Evolutionary conservation across 1,140 invertebrate genomes (phyloP), one percentile per base, ranked within the genome.

Genomic region (Eciton burchellii): DNA sequence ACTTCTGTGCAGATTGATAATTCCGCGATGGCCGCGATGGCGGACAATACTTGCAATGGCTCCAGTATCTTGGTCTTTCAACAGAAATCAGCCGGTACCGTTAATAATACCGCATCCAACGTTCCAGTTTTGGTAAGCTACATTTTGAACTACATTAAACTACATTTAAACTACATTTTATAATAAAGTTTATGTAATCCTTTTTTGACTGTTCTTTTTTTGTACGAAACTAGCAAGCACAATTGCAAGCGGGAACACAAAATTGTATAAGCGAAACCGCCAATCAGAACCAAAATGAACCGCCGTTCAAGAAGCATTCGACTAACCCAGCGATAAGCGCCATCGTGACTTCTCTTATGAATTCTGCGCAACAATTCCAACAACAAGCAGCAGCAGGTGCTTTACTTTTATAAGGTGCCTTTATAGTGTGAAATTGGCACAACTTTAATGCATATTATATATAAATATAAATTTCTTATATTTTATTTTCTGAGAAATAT

Each of bases 311-410:
- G 88, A 95, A 96, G 74, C 94, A 96, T 86, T 95, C 95, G n/a
- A 95, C 95, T 82, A 97, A 96, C 92, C 95, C 96, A 41, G 96
- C 96, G 63, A 97, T 97, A 84, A 97, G 95, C 91, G 96, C 96
- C 81, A 95, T 97, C 83, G 96, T 96, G 57, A 97, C 95, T 81
- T 97, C 96, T 90, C 95, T 97, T 12, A 97, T 97, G 96, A 97
- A 97, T 91, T 97, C 96, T 45, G 96, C 96, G 49, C 96, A 97
- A 91, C 96, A 97, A 89, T 97, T 96, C 90, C 96, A 96, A 90
- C 95, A 96, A 90, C 96, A 96, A 92, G 96, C 96, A 92, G 95
- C 94, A 92, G 94, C 94, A 86, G 95, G 95, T 35, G 35, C 35
- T 95, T 92, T 84, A 85, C 19, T 14, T 41, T 88, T 4, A 8